Base-by-base conservation (phyloP, 2,888 invertebrate genomes). In the Tetragonisca angustula region DNA sequence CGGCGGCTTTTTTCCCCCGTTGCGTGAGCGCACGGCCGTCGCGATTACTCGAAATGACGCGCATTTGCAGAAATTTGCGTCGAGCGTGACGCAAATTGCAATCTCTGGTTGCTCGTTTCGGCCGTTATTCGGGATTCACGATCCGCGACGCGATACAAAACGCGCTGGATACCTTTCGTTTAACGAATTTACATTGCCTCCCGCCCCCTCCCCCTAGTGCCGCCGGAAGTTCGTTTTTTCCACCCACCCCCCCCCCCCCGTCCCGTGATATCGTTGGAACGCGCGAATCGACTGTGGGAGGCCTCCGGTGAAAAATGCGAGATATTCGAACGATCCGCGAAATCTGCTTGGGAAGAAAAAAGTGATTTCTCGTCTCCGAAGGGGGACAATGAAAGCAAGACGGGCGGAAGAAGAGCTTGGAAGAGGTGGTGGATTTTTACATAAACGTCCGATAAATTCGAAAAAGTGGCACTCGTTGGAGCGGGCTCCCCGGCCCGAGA, bases 381-480 rank as follows among this genome's bases (percentile, higher is more conserved):
- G 4, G 9, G 0, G 2, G 9, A n/a, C 3, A 27, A n/a, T 2
- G 9, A 4, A 24, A 67, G 19, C 27, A 4, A 32, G 15, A 24
- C 4, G 4, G 5, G 9, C 17, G 6, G 27, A 19, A 17, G 24
- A 9, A 2, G 24, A 15, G 32, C 13, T 9, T 36, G n/a, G 15
- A 61, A 32, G 69, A 62, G 64, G 11, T 49, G 17, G 70, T 49
- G 17, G 70, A 79, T 82, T 84, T 86, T 84, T 78, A 72, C 86
- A 71, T 73, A 70, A 81, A 76, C 80, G 76, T 64, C 64, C 79
- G 78, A 88, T 87, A 87, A 88, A 88, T 88, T 86, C 56, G 52
- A 69, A 21, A 24, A 65, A 69, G 62, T 43, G 62, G 21, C 69
- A 36, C 70, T 69, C 56, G 24, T 15, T 36, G 62, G 6, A 74